Evolutionary conservation across 1,140 invertebrate species (phyloP).

Genomic region (Muscidifurax raptorellus): DNA sequence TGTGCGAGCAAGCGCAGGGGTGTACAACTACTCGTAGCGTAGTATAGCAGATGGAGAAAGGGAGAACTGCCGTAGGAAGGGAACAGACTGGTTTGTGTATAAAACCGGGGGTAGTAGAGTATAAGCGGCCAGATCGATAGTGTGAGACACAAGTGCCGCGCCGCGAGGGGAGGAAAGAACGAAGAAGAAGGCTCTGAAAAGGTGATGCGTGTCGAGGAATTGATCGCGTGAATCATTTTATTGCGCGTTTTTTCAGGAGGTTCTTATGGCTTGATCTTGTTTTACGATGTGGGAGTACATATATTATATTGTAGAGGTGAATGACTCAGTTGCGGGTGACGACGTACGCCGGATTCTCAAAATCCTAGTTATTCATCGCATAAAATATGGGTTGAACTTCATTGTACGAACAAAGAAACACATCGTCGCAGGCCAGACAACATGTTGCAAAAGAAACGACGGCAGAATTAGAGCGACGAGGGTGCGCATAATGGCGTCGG

Average conservation of each 20-base stretch:
- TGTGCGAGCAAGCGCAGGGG: neutral
- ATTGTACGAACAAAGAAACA: no score
- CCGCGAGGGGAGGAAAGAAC: conserved; percentile 2
- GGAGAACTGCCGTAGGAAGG: neutral
- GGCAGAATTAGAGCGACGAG: neutral
- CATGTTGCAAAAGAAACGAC: neutral
- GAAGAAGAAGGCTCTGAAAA: no score
- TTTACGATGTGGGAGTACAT: no score
- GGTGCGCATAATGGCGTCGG: neutral
- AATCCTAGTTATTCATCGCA: no score
- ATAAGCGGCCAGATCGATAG: conserved; percentile 37
- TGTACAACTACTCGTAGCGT: neutral
- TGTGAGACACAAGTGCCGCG: neutral
- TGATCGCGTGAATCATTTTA: neutral
- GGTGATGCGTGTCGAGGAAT: neutral
- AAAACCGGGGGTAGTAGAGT: conserved; percentile 45
- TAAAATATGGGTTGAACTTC: no score
- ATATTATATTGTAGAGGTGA: no score
- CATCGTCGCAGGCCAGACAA: no score
- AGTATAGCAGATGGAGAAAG: conserved; percentile 11
- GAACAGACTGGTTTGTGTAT: neutral
- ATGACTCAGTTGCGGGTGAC: no score
- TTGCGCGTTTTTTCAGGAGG: no score
- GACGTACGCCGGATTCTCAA: no score
- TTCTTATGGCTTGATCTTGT: no score